These are phyloP conservation scores for Hippocampus abdominalis DNA, from an alignment of 2,113 vertebrate species.

Conservation along the genomic window DNA sequence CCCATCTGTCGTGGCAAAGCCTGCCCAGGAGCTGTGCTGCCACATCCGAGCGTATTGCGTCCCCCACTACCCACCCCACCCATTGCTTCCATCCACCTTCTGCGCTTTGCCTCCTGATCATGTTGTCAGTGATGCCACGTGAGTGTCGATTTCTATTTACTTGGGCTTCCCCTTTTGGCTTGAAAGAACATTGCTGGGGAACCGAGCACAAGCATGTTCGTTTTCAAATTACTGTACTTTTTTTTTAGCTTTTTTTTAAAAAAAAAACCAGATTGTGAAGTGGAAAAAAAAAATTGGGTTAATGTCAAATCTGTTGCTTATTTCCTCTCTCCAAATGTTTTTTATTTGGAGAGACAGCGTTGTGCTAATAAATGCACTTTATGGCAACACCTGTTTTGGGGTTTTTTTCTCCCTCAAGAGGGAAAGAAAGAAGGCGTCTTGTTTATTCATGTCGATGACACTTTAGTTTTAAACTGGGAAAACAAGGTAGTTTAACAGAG, in stretches of 20 bases:
- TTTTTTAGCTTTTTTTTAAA: too few species aligned
- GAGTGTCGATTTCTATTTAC: conserved; percentile 31
- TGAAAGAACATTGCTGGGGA: conserved; percentile 9
- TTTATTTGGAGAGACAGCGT: too few species aligned
- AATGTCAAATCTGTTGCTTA: too few species aligned
- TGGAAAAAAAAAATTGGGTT: too few species aligned
- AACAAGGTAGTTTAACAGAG: conserved; percentile 1
- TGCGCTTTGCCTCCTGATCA: conserved; percentile 22
- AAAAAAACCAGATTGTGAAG: too few species aligned
- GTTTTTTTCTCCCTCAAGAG: not conserved
- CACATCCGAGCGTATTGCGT: not conserved
- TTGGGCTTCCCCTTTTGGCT: conserved; percentile 30
- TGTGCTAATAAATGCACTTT: too few species aligned
- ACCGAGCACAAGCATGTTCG: not conserved
- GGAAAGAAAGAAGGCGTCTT: conserved; percentile 11
- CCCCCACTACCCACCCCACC: conserved; percentile 9
- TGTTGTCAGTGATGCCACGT: conserved; percentile 41
- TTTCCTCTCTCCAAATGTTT: too few species aligned
- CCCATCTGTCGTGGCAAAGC: conserved; percentile 67
- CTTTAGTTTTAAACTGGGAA: not conserved
- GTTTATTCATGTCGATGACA: conserved; percentile 13
- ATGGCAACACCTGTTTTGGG: not conserved
- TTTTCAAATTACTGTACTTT: not conserved
- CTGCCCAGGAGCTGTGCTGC: conserved; percentile 20
- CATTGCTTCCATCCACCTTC: conserved; percentile 6